Evolutionary conservation across 1,140 invertebrate genomes (phyloP).

Genomic region (Drosophila kohkoa): DNA sequence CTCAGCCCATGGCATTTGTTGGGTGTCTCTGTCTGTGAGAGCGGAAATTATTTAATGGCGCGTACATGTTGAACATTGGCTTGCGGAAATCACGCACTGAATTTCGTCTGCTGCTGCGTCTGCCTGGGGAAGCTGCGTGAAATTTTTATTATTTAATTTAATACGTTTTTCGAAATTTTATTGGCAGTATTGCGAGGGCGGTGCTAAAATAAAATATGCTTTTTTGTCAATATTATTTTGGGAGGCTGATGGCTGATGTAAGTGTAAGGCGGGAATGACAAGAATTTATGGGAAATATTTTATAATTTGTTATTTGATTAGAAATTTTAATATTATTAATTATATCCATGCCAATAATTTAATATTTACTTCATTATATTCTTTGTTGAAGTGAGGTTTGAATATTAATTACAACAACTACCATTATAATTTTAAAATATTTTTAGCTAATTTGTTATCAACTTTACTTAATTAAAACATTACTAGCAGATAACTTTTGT

Average conservation of each 20-base stretch:
- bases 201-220: slow-evolving; percentile 38
- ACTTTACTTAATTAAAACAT: too few species aligned
- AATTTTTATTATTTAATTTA: slow-evolving; percentile 62
- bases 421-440: too few species aligned
- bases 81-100: slow-evolving; percentile 79
- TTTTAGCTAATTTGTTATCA: too few species aligned
- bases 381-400: too few species aligned
- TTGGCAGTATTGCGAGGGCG: slow-evolving; percentile 43
- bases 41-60: slow-evolving; percentile 83
- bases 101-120: slow-evolving; percentile 44
- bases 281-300: neutral
- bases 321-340: neutral
- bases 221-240: slow-evolving; percentile 6
- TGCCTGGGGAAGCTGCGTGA: slow-evolving; percentile 63
- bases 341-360: too few species aligned
- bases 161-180: slow-evolving; percentile 65
- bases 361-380: too few species aligned
- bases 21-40: slow-evolving; percentile 37
- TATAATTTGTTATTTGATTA: neutral
- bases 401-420: too few species aligned
- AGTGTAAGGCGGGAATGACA: neutral
- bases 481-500: too few species aligned
- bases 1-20: neutral
- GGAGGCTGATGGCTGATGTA: neutral
- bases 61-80: slow-evolving; percentile 70